Evolutionary conservation across 2,888 invertebrate genomes (phyloP).

Genomic region (Drosophila longiperda): DNA sequence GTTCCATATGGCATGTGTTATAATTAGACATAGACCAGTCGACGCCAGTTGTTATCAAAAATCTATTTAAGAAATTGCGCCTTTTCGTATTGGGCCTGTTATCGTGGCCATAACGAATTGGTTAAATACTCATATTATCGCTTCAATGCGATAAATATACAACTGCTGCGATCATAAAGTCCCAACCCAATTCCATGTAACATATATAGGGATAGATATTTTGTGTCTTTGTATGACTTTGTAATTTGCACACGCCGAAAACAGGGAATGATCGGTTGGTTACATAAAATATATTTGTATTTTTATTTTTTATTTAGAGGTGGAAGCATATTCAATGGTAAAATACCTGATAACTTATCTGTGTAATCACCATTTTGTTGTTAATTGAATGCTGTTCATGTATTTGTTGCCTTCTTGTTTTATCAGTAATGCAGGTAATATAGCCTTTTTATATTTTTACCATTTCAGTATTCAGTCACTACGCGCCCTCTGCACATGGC

Average conservation of each 20-base stretch:
- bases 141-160: constrained; percentile 20
- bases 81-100: constrained; percentile 27
- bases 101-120: constrained; percentile 22
- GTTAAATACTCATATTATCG: constrained; percentile 33
- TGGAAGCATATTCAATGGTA: constrained; percentile 19
- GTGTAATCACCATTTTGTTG: constrained; percentile 21
- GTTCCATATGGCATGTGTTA: constrained; percentile 24
- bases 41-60: constrained; percentile 50
- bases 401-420: constrained; percentile 11
- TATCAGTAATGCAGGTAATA: constrained; percentile 35
- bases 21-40: constrained; percentile 33
- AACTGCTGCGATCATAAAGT: not conserved
- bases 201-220: constrained; percentile 15
- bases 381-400: constrained; percentile 23
- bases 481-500: constrained; percentile 70
- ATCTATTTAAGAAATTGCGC: constrained; percentile 2
- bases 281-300: constrained; percentile 1
- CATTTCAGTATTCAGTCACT: constrained; percentile 82
- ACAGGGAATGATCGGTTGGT: not conserved
- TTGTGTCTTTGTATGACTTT: constrained; percentile 19
- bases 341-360: constrained; percentile 46
- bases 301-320: not conserved
- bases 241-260: constrained; percentile 42
- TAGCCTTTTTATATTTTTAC: constrained; percentile 29
- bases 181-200: not conserved